phyloP scores from a whole-genome alignment of 2,888 invertebrate genomes.

The Metacarcinus magister region DNA sequence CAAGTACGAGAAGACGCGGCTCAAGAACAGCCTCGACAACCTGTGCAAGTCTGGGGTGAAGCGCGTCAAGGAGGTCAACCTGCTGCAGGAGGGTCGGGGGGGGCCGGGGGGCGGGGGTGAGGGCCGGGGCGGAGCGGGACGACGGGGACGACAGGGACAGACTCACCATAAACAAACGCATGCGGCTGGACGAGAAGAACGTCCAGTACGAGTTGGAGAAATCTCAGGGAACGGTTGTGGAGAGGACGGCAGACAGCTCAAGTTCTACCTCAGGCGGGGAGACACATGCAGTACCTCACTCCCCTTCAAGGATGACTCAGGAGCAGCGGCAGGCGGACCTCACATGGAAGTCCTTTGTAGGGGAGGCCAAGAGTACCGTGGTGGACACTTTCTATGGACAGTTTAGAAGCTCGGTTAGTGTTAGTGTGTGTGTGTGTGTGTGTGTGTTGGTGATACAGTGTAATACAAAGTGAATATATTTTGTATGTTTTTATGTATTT shows the following conservation, averaged over 20 bases:
- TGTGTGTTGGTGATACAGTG: neutral
- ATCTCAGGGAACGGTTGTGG: conserved; percentile 65
- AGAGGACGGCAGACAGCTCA: conserved; percentile 71
- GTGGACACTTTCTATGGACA: conserved; percentile 82
- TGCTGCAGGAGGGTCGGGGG: conserved; percentile 82
- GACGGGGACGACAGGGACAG: conserved; percentile 70
- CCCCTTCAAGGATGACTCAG: conserved; percentile 64
- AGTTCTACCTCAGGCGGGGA: conserved; percentile 72
- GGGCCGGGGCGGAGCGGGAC: conserved; percentile 57
- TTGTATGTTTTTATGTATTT: neutral
- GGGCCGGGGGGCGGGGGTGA: neutral
- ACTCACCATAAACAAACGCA: conserved; percentile 78
- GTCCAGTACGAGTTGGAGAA: conserved; percentile 81
- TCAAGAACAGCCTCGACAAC: conserved; percentile 85
- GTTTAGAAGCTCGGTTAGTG: conserved; percentile 81
- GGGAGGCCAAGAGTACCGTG: conserved; percentile 80
- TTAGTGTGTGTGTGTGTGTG: neutral
- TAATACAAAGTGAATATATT: neutral
- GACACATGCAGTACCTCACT: conserved; percentile 53
- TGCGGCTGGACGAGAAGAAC: conserved; percentile 82
- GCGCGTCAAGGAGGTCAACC: conserved; percentile 86
- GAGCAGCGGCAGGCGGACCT: conserved; percentile 80
- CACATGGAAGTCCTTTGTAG: conserved; percentile 80
- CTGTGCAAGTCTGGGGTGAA: conserved; percentile 84
- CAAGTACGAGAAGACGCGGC: conserved; percentile 85